A percentile compares a stretch with the other conserved stretches of the same genome.
phyloP scores from a whole-genome alignment of 2,888 invertebrate genomes.

The Rhingia campestris region DNA sequence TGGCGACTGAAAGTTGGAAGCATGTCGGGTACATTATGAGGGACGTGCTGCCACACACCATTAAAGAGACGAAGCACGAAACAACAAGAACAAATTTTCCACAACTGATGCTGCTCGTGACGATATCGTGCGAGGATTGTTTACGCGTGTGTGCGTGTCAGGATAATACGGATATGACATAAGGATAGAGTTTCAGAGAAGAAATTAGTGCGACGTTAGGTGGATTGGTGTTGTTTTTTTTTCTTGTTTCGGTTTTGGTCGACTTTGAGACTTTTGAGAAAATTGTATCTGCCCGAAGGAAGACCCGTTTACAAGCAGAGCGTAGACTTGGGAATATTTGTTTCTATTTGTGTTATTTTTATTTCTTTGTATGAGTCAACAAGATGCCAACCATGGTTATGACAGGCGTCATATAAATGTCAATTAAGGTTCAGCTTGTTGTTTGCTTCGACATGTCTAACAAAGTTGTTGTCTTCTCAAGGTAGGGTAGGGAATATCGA shows the following conservation, averaged over 20 bases:
- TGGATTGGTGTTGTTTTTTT: not conserved
- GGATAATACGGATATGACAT: slow-evolving; percentile 42
- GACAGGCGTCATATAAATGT: slow-evolving; percentile 52
- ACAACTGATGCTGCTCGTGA: slow-evolving; percentile 29
- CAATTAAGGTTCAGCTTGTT: slow-evolving; percentile 53
- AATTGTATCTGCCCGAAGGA: not conserved
- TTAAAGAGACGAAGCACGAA: slow-evolving; percentile 58
- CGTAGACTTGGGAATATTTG: slow-evolving; percentile 31
- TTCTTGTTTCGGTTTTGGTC: slow-evolving; percentile 25
- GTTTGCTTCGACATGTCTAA: slow-evolving; percentile 43
- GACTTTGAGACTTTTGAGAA: not conserved
- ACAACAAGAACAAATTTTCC: slow-evolving; percentile 64
- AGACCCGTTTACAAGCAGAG: not conserved
- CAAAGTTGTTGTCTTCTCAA: slow-evolving; percentile 20
- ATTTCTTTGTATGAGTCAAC: slow-evolving; percentile 8
- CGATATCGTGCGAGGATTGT: not conserved
- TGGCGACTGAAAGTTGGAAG: slow-evolving; percentile 30
- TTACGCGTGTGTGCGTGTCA: slow-evolving; percentile 29
- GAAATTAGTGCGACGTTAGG: slow-evolving; percentile 35
- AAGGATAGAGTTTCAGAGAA: slow-evolving; percentile 31
- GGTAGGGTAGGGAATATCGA: not conserved
- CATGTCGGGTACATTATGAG: slow-evolving; percentile 54
- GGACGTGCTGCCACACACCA: slow-evolving; percentile 68
- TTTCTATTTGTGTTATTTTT: slow-evolving; percentile 17
- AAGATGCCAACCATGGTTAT: slow-evolving; percentile 54